Base-by-base conservation (phyloP, 2,888 invertebrate species). In the Brachypalpus laphriformis region DNA sequence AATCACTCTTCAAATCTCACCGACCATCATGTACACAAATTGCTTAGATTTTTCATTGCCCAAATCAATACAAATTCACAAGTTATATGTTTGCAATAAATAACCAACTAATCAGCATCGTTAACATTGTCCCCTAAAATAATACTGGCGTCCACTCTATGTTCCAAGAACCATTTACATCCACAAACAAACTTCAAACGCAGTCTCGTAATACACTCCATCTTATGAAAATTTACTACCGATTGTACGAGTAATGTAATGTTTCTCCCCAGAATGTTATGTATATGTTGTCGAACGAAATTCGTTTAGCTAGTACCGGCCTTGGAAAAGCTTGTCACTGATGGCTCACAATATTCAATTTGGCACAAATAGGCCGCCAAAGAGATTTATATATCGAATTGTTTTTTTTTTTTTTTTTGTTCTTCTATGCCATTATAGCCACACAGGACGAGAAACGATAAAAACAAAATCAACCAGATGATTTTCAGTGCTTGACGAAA, bases 311-410 rank as follows among this genome's bases (percentile, higher is more conserved):
- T 3, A 8, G 16, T 2, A 9, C 1, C 16, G 61, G 8, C 61
- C 61, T 61, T 61, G 61, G 16, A 5, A 45, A 42, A 25, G 14
- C 61, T 42, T 42, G 61, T 61, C 61, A n/a, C 42, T 61, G 61
- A 61, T 61, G 61, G 42, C 61, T 14, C 16, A 42, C 25, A 25
- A 34, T 28, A 49, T 49, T 34, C 65, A 49, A 49, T 65, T 65
- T 47, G 49, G 49, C 47, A 34, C 65, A 49, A 65, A 31, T 49
- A 37, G 34, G 47, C 34, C 65, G 31, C 7, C 47, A n/a, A 31
- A 2, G 18, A 65, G 28, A 65, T 49, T 65, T 49, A 45, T 25
- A 25, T 31, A n/a, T 45, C 28, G 45, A 45, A 42, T n/a, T 49
- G 7, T 14, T 1, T 47, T n/a, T 31, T 1, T 40, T 40, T 6